Percentiles rank a stretch among this genome's conserved stretches.
Evolutionary conservation across 2,888 invertebrate genomes (phyloP).

Genomic region (Eupelmus urozonus): DNA sequence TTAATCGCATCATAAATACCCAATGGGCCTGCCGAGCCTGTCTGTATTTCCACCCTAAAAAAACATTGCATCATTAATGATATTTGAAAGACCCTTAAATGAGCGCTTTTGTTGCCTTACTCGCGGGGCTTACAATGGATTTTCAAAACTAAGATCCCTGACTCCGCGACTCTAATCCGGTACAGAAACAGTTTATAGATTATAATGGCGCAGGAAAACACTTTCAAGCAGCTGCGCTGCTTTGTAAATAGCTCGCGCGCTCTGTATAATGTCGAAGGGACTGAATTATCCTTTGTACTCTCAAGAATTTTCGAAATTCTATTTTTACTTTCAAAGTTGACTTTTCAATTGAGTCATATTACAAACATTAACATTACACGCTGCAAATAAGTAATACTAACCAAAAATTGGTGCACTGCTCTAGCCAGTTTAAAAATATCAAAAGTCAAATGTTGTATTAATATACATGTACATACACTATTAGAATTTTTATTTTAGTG

Average conservation of each 20-base stretch:
- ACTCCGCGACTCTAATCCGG: conserved; percentile 44
- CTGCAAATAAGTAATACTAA: too few relatives aligned
- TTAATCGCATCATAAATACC: conserved; percentile 57
- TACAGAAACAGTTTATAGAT: conserved; percentile 40
- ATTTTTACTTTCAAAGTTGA: background rate
- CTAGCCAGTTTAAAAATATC: too few relatives aligned
- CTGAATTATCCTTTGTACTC: conserved; percentile 17
- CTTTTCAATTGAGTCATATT: conserved; percentile 8
- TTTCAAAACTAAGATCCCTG: conserved; percentile 43
- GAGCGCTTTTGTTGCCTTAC: conserved; percentile 47
- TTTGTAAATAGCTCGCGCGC: background rate
- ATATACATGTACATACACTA: too few relatives aligned
- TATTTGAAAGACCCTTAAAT: conserved; percentile 56
- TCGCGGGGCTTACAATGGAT: conserved; percentile 41
- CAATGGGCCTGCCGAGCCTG: conserved; percentile 5
- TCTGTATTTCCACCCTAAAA: conserved; percentile 44
- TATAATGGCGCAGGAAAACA: conserved; percentile 32
- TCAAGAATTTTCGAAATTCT: conserved; percentile 12
- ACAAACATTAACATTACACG: too few relatives aligned
- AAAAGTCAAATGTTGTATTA: too few relatives aligned
- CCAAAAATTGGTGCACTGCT: too few relatives aligned
- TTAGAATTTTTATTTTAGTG: too few relatives aligned
- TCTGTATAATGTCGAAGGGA: conserved; percentile 11
- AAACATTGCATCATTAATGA: conserved; percentile 59
- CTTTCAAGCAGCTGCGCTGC: conserved; percentile 8